phyloP scores from a whole-genome alignment of 2,888 invertebrate genomes.

The Watsonalla binaria region DNA sequence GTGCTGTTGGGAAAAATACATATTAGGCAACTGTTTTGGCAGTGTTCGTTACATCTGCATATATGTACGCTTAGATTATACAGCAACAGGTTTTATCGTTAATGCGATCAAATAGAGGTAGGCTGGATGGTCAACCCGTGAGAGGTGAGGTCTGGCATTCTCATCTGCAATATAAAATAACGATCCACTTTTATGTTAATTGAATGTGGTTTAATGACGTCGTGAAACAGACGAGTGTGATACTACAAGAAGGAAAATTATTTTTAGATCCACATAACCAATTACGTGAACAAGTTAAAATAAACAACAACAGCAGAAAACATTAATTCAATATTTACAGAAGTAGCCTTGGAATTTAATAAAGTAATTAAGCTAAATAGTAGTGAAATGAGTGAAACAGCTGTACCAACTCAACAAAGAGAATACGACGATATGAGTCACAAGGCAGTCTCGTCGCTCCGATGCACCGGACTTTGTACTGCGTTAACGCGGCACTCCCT shows the following conservation, averaged over 20 bases:
- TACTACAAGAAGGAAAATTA: neutral
- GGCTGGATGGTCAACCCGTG: too few relatives aligned
- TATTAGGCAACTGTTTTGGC: neutral
- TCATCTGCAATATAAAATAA: neutral
- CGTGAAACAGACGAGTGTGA: neutral
- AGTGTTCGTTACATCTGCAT: neutral
- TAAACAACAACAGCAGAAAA: too few relatives aligned
- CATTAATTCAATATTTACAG: neutral
- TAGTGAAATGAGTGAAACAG: constrained; percentile 2
- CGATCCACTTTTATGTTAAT: neutral
- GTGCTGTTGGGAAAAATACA: neutral
- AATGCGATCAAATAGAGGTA: too few relatives aligned
- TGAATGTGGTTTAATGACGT: neutral
- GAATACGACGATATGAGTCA: constrained; percentile 2
- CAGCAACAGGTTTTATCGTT: too few relatives aligned
- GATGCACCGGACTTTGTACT: constrained; percentile 1
- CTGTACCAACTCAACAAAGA: constrained; percentile 3
- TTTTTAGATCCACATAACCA: neutral
- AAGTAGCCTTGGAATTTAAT: neutral
- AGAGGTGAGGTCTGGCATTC: too few relatives aligned
- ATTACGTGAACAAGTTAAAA: too few relatives aligned
- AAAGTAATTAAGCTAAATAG: neutral
- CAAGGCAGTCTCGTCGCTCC: neutral
- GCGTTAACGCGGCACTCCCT: constrained; percentile 1
- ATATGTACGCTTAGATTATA: too few relatives aligned